Conservation (phyloP, 92 coral and sea anemone species). For the Porites divaricata region DNA sequence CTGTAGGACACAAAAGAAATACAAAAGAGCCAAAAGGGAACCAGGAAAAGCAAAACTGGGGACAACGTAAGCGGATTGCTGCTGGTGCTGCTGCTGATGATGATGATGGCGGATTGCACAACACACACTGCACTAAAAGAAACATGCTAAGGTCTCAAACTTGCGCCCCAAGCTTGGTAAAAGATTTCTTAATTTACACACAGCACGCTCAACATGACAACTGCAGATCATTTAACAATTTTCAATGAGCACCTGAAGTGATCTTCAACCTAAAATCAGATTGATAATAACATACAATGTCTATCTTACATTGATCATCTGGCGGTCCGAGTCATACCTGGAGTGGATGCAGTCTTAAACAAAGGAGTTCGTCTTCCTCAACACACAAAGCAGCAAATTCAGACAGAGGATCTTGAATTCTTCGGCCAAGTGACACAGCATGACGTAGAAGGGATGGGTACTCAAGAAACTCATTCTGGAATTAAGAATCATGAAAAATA, state of each 20-base stretch:
- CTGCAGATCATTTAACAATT: too few species aligned
- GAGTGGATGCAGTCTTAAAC: slow-evolving; percentile 85
- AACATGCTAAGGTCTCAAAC: too few species aligned
- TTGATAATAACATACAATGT: background rate
- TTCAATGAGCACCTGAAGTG: background rate
- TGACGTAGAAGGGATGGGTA: slow-evolving; percentile 92
- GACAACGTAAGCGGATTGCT: too few species aligned
- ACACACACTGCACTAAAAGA: too few species aligned
- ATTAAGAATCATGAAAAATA: background rate
- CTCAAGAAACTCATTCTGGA: slow-evolving; percentile 94
- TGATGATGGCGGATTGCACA: too few species aligned
- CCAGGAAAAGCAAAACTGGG: too few species aligned
- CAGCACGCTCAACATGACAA: too few species aligned
- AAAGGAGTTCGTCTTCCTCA: slow-evolving; percentile 93
- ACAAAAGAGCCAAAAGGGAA: too few species aligned
- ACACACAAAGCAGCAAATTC: slow-evolving; percentile 92
- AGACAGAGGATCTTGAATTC: slow-evolving; percentile 93
- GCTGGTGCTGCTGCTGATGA: too few species aligned
- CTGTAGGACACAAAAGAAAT: too few species aligned
- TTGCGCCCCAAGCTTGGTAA: too few species aligned
- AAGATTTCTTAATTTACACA: too few species aligned
- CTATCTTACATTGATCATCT: background rate
- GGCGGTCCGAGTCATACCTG: slow-evolving; percentile 64
- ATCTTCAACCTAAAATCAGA: background rate
- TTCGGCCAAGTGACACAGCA: slow-evolving; percentile 97